Conservation (phyloP, 2,797 vertebrate species). For the Ptychadena robeensis region DNA sequence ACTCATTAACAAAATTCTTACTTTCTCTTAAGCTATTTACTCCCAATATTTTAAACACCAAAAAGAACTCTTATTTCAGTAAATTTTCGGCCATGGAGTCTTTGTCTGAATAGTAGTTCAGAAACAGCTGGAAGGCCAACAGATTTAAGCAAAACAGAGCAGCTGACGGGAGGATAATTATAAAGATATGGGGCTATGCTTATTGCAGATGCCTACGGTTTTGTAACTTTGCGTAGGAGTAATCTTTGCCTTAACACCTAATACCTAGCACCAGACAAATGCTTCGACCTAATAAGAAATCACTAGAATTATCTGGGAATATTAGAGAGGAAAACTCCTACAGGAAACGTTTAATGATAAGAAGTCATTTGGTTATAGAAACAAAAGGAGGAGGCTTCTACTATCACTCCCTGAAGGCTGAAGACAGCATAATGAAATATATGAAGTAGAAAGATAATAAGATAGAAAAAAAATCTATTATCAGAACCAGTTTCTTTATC, state of each 20-base stretch:
- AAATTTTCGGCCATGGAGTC: neutral
- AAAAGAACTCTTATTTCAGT: neutral
- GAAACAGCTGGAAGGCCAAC: constrained; percentile 4
- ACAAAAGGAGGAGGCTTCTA: constrained; percentile 6
- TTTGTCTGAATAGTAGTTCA: neutral
- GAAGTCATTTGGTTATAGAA: constrained; percentile 3
- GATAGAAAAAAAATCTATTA: constrained; percentile 2
- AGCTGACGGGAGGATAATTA: neutral
- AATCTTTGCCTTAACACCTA: neutral
- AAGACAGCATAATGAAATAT: constrained; percentile 18
- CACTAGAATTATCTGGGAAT: neutral
- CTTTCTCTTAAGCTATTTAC: neutral
- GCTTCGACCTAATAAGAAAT: neutral
- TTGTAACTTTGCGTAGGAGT: constrained; percentile 13
- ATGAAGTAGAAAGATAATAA: constrained; percentile 17
- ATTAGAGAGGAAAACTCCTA: neutral
- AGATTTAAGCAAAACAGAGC: neutral
- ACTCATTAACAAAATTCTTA: no score
- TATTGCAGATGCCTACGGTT: neutral
- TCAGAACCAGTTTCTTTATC: constrained; percentile 21
- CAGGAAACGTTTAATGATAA: constrained; percentile 13
- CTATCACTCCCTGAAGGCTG: neutral
- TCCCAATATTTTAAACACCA: neutral
- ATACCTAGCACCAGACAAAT: neutral
- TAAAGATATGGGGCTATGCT: neutral